Percentiles rank a stretch among this genome's conserved stretches.
phyloP scores from a whole-genome alignment of 2,888 invertebrate genomes.

The Adelphocoris suturalis region DNA sequence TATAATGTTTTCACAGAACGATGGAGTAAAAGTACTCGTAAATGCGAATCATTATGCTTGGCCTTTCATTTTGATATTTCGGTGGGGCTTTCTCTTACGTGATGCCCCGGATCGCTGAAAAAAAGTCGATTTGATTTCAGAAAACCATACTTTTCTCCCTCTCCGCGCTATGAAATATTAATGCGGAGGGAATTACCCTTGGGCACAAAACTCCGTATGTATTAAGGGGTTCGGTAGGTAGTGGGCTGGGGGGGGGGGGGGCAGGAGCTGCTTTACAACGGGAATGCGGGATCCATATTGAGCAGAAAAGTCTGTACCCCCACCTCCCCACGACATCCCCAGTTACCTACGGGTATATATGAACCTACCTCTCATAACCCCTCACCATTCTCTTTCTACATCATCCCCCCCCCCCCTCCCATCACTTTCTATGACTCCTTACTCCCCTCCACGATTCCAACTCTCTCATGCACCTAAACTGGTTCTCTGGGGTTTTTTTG shows the following conservation, averaged over 20 bases:
- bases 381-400: no score
- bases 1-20: no score
- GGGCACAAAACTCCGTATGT: slow-evolving; percentile 39
- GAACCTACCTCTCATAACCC: no score
- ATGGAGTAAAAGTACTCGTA: no score
- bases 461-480: background rate
- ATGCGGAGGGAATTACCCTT: slow-evolving; percentile 26
- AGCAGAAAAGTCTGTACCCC: slow-evolving; percentile 20
- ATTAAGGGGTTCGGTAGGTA: background rate
- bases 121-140: background rate
- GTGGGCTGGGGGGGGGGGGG: background rate
- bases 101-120: background rate
- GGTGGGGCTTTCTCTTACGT: background rate
- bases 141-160: slow-evolving; percentile 8
- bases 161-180: slow-evolving; percentile 13
- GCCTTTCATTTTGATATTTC: no score
- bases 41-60: no score
- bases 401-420: background rate
- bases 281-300: slow-evolving; percentile 25
- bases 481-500: background rate
- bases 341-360: no score
- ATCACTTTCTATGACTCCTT: background rate
- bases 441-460: background rate
- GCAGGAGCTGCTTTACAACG: background rate
- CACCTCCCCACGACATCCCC: background rate